A percentile compares a stretch with the other conserved stretches of the same genome.
phyloP scores from a whole-genome alignment of 1,140 invertebrate genomes.

The Dreissena polymorpha region DNA sequence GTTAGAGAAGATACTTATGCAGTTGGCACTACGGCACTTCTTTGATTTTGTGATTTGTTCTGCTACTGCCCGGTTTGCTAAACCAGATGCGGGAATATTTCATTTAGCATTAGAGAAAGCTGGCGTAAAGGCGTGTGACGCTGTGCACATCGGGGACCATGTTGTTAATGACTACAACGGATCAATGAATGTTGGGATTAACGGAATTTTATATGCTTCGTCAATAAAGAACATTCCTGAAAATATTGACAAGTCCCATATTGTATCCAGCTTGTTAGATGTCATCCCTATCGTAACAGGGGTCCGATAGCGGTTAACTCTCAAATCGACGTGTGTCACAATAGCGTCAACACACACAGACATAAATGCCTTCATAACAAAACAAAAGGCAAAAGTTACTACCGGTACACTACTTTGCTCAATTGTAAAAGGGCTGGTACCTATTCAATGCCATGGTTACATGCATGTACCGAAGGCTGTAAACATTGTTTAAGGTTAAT shows the following conservation, averaged over 20 bases:
- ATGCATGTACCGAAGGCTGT: too few relatives aligned
- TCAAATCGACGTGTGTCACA: too few relatives aligned
- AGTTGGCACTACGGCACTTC: slow-evolving; percentile 84
- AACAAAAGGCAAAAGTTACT: too few relatives aligned
- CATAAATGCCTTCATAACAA: too few relatives aligned
- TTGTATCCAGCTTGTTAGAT: slow-evolving; percentile 42
- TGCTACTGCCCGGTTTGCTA: slow-evolving; percentile 86
- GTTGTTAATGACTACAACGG: slow-evolving; percentile 88
- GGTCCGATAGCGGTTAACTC: too few relatives aligned
- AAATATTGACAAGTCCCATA: slow-evolving; percentile 44
- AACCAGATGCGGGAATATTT: slow-evolving; percentile 89
- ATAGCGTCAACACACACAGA: too few relatives aligned
- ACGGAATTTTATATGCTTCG: slow-evolving; percentile 74
- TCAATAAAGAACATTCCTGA: slow-evolving; percentile 39
- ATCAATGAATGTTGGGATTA: slow-evolving; percentile 88
- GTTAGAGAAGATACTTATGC: slow-evolving; percentile 85
- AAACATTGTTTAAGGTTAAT: too few relatives aligned
- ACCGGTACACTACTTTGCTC: too few relatives aligned
- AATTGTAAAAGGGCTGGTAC: too few relatives aligned
- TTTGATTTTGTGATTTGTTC: slow-evolving; percentile 92
- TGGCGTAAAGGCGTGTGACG: slow-evolving; percentile 82
- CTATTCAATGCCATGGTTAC: too few relatives aligned
- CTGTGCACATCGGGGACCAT: slow-evolving; percentile 91
- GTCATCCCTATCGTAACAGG: not conserved
- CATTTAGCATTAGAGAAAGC: slow-evolving; percentile 83